Percentiles rank a stretch among this genome's conserved stretches.
Conservation (phyloP, 2,797 vertebrate genomes). For the Chelon labrosus region DNA sequence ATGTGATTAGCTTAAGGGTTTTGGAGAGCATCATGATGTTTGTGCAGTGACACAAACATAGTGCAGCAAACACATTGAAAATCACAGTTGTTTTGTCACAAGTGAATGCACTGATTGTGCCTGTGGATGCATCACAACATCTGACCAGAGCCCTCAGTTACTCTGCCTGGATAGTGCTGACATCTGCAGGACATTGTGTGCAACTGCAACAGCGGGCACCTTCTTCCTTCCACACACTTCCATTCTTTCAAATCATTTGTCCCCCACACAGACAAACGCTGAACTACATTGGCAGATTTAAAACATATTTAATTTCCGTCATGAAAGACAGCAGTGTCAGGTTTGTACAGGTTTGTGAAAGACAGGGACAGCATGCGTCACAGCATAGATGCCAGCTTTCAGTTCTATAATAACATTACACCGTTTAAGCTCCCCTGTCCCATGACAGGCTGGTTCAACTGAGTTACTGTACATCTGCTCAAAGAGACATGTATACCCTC, state of each 20-base stretch:
- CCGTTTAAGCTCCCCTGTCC: slow-evolving; percentile 25
- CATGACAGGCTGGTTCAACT: slow-evolving; percentile 32
- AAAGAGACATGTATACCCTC: slow-evolving; percentile 33
- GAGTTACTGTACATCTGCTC: slow-evolving; percentile 44
- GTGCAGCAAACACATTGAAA: background rate
- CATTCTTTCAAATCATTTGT: background rate
- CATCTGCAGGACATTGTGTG: slow-evolving; percentile 66
- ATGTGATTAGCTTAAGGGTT: background rate
- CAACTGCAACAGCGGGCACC: slow-evolving; percentile 33
- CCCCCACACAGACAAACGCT: background rate
- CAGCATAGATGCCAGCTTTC: background rate
- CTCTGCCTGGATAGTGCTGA: slow-evolving; percentile 45
- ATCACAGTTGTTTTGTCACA: background rate
- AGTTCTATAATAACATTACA: slow-evolving; percentile 44
- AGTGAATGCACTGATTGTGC: background rate
- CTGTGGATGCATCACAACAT: background rate
- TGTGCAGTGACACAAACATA: background rate
- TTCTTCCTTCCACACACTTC: background rate
- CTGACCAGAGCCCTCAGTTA: background rate
- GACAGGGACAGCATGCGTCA: background rate
- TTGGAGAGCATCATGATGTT: background rate
- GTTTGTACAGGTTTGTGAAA: background rate
- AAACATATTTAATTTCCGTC: background rate
- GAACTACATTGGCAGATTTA: slow-evolving; percentile 4
- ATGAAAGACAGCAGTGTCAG: background rate